A percentile compares a stretch with the other conserved stretches of the same genome.
Evolutionary conservation across 2,888 invertebrate genomes (phyloP).

Genomic region (Drosophila nr. perissopoda): DNA sequence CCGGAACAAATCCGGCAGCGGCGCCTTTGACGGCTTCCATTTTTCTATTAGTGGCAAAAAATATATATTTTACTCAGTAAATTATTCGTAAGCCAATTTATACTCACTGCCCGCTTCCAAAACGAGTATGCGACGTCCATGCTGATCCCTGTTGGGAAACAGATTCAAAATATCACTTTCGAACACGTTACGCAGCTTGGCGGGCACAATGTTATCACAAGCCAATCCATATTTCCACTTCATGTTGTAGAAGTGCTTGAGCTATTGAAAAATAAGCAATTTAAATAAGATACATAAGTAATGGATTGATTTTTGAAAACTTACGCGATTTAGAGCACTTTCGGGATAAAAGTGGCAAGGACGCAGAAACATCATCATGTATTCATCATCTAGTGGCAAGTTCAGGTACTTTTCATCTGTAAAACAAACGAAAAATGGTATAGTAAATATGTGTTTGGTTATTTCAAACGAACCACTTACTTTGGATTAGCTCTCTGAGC

Average conservation of each 20-base stretch:
- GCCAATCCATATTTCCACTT: constrained; percentile 88
- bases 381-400: constrained; percentile 90
- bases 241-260: constrained; percentile 90
- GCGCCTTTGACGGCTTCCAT: constrained; percentile 91
- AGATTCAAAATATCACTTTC: constrained; percentile 89
- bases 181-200: constrained; percentile 88
- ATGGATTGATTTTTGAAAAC: constrained; percentile 48
- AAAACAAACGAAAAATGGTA: background rate
- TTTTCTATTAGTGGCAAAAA: constrained; percentile 85
- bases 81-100: too few species aligned
- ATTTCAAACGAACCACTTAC: constrained; percentile 82
- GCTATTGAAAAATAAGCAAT: constrained; percentile 84
- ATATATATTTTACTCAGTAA: too few species aligned
- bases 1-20: constrained; percentile 89
- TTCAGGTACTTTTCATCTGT: constrained; percentile 88
- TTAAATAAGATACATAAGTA: background rate
- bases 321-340: constrained; percentile 91
- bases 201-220: constrained; percentile 88
- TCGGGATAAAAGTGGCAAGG: constrained; percentile 95
- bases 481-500: constrained; percentile 86
- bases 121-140: constrained; percentile 89
- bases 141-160: constrained; percentile 89
- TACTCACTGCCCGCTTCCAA: constrained; percentile 90
- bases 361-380: constrained; percentile 91
- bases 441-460: too few species aligned